Base-by-base conservation (phyloP, 2,113 vertebrate species). In the Illadopsis cleaveri region DNA sequence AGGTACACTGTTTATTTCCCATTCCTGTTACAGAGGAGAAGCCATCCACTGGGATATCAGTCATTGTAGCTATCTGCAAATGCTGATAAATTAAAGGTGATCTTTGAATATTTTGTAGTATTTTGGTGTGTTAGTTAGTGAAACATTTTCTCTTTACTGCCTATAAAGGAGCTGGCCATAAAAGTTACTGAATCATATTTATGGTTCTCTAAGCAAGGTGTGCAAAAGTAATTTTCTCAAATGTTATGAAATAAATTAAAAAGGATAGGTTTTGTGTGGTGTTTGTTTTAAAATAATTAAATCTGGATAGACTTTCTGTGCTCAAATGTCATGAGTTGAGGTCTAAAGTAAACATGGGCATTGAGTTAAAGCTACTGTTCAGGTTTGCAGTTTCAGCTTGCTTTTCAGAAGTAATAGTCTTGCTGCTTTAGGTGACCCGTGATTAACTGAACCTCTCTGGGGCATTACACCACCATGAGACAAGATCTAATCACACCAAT, bases 201-300 rank as follows among this genome's bases (percentile, higher is more conserved):
- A 31, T 42, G 4, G 10, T 33, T 82, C 40, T 64, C 25, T 82
- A 76, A 84, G 61, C 64, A 89, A 84, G 37, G 45, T 76, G 56
- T 17, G 18, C 77, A 69, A 84, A 94, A 82, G n/a, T 71, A 61
- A 64, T 62, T 84, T 86, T 47, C 68, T 51, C 18, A 89, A 94
- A 89, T 82, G 24, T 47, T 89, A 78, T 12, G 10, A 83, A 88
- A 65, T 30, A 84, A 84, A 85, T 93, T 64, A 3, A 57, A 89
- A 92, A 40, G 18, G 11, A 6, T 20, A 25, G 19, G 2, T 69
- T 85, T 77, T 81, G 11, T 83, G 35, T 83, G 17, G 23, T 86
- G 51, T 92, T 96, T 92, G 54, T 84, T 86, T 94, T 75, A 84
- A 95, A 90, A 92, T 23, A 93, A 92, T 86, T 89, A 78, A 91